Conservation (phyloP, 2,113 vertebrate species). For the Meleagris gallopavo region DNA sequence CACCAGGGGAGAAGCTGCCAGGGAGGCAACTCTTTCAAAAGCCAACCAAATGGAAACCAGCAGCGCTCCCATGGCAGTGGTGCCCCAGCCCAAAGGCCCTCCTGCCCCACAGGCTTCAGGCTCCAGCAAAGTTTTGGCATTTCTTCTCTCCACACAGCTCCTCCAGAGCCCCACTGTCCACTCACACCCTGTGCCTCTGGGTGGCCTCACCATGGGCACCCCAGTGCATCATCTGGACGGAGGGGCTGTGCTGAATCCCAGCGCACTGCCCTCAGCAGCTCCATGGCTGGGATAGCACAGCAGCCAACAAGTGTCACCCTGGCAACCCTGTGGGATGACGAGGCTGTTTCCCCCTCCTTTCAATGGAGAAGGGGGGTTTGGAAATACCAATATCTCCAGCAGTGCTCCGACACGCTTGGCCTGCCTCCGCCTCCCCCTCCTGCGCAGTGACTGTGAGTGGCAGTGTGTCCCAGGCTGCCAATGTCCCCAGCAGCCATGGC, state of each 20-base stretch:
- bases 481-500: neutral
- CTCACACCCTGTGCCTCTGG: neutral
- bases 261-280: neutral
- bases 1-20: neutral
- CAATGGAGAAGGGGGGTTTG: neutral
- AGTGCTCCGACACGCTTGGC: neutral
- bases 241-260: neutral
- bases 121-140: neutral
- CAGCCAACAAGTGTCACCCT: neutral
- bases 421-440: accelerated
- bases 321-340: neutral
- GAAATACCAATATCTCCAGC: neutral
- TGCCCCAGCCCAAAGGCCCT: neutral
- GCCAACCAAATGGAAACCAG: conserved; percentile 32
- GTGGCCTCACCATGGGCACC: neutral
- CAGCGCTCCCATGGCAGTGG: neutral
- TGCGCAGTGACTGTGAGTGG: neutral
- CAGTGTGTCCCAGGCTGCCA: neutral
- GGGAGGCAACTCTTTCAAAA: conserved; percentile 39
- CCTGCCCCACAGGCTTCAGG: neutral
- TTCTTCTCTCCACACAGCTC: neutral
- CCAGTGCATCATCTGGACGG: neutral
- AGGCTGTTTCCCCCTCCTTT: conserved; percentile 7
- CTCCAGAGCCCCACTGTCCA: neutral
- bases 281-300: accelerated